Base-by-base conservation (phyloP, 2,113 vertebrate species). In the Phyllostomus discolor region DNA sequence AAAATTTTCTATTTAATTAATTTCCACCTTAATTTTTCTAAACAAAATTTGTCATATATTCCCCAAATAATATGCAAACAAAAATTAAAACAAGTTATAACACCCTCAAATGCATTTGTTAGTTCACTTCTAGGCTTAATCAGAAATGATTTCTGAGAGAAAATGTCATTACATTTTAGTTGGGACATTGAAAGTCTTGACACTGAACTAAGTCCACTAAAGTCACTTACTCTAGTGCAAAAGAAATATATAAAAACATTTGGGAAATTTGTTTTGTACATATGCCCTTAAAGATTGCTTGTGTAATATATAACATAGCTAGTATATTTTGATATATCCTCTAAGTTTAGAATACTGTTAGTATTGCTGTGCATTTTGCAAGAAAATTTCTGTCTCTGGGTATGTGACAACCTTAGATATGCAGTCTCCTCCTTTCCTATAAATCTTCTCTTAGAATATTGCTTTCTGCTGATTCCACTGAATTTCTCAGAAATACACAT, bases 1-100 rank as follows among this genome's bases (percentile, higher is more conserved):
- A 5, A 54, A 76, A 46, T 92, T 88, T 48, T 62, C 20, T 67
- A 90, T 94, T 92, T 76, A 87, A 90, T 96, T 73, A 90, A 67
- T 48, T 97, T 97, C 7, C 12, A 90, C 10, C 3, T 91, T 95
- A 91, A 70, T 69, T n/a, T 94, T 83, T 28, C 24, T 52, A 88
- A 64, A 22, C 78, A 81, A 52, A 57, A 0, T 33, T 94, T 93
- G 66, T 7, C 0, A 48, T 14, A 24, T 0, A 4, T 19, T 2
- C 15, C 69, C 96, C 4, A 88, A 86, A 75, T 12, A 88, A 92
- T 72, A 50, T 38, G 8, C 57, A 38, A 14, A 3, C 12, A 96
- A 38, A 0, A 82, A 78, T 73, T 35, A 20, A 88, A 92, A 48
- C 33, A 90, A 41, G 81, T 10, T 95, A 14, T 28, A 57, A 1